These are phyloP conservation scores for Dendrocincla tyrannina DNA, from an alignment of 2,797 vertebrate genomes.

Conservation along the genomic window DNA sequence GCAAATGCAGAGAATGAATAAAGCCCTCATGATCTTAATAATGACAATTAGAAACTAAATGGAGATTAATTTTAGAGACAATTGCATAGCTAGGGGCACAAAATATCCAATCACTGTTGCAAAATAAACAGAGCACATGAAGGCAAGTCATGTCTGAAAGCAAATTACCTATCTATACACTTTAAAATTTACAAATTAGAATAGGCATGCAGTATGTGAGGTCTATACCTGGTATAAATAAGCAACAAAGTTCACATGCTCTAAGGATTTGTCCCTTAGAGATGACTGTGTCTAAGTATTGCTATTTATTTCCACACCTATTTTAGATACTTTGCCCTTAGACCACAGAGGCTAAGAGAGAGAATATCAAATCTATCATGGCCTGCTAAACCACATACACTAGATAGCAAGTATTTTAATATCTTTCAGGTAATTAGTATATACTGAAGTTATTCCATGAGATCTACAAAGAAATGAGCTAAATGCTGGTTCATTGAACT, in stretches of 20 bases:
- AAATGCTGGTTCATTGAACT: neutral
- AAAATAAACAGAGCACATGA: neutral
- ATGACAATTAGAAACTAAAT: neutral
- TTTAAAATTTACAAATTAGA: neutral
- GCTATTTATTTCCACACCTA: rapidly evolving
- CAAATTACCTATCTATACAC: neutral
- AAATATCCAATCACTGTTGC: neutral
- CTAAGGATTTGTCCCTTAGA: neutral
- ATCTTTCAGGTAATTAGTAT: neutral
- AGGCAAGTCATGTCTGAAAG: neutral
- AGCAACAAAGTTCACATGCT: neutral
- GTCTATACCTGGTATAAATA: neutral
- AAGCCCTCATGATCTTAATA: neutral
- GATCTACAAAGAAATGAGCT: neutral
- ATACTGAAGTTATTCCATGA: neutral
- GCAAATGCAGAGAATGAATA: neutral
- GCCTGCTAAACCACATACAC: neutral
- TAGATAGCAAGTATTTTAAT: neutral
- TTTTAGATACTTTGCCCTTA: neutral
- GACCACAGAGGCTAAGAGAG: neutral
- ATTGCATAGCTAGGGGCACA: neutral
- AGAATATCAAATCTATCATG: neutral
- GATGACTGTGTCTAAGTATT: neutral
- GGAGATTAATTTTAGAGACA: neutral
- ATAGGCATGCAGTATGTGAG: neutral